phyloP scores from a whole-genome alignment of 2,888 invertebrate species.

The Pomacea canaliculata region DNA sequence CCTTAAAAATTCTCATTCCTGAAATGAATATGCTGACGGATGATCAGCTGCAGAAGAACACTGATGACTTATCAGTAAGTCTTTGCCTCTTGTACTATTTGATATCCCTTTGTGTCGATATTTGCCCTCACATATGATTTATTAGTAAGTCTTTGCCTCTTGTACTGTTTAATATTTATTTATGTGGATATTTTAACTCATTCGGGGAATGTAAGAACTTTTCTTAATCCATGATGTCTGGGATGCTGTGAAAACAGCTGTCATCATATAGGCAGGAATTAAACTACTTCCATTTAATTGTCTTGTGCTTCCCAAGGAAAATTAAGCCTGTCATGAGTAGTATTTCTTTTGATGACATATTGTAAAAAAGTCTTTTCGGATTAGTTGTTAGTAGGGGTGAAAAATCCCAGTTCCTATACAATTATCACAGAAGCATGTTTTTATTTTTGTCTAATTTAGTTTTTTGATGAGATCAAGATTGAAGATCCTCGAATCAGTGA shows the following conservation, averaged over 20 bases:
- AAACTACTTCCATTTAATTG: no score
- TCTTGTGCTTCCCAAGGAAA: no score
- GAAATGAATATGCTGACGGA: slow-evolving; percentile 81
- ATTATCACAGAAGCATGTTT: no score
- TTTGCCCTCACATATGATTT: background rate
- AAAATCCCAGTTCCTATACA: background rate
- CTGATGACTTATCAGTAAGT: slow-evolving; percentile 65
- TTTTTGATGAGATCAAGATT: slow-evolving; percentile 87
- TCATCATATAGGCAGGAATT: no score
- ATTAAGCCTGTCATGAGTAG: no score
- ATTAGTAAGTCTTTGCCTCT: no score
- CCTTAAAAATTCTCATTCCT: slow-evolving; percentile 91
- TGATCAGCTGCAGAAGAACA: slow-evolving; percentile 50
- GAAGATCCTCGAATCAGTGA: slow-evolving; percentile 94
- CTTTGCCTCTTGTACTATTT: background rate
- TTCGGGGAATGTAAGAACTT: no score
- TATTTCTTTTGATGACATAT: no score
- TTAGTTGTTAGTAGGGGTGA: background rate
- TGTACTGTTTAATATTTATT: no score
- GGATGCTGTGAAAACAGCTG: no score
- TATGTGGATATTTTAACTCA: no score
- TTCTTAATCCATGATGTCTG: no score
- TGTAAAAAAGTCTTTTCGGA: background rate
- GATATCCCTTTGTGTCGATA: background rate
- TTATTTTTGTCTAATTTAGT: slow-evolving; percentile 41